These are phyloP conservation scores for Gymnopithys bicolor DNA, from an alignment of 2,797 vertebrate species.

Conservation along the genomic window DNA sequence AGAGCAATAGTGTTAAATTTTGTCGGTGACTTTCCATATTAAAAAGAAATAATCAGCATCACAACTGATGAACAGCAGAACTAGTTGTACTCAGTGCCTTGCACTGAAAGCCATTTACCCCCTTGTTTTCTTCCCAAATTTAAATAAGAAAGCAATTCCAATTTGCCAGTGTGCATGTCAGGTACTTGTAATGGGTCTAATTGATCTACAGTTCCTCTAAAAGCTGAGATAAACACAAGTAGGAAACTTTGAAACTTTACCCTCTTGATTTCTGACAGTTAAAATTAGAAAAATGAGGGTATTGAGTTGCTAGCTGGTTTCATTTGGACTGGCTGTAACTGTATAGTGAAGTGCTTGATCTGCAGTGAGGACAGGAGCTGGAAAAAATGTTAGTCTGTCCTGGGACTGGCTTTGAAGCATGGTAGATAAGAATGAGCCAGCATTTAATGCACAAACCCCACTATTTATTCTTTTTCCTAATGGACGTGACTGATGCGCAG, in stretches of 20 bases:
- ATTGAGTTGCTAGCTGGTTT: conserved; percentile 16
- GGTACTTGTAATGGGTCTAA: not conserved
- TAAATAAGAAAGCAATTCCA: not conserved
- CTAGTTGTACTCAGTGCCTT: not conserved
- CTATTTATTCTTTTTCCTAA: not conserved
- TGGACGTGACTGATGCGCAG: not conserved
- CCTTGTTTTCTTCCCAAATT: not conserved
- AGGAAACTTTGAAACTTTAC: conserved; percentile 25
- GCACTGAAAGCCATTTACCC: not conserved
- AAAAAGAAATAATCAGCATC: not conserved
- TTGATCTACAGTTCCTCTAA: not conserved
- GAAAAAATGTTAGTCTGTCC: not conserved
- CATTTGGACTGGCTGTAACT: not conserved
- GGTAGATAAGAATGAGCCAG: not conserved
- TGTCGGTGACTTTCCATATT: not conserved
- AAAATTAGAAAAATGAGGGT: conserved; percentile 44
- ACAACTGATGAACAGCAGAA: not conserved
- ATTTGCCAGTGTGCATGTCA: not conserved
- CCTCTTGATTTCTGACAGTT: conserved; percentile 28
- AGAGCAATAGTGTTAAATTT: not conserved
- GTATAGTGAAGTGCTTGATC: not conserved
- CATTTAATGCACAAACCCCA: not conserved
- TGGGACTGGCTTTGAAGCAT: not conserved
- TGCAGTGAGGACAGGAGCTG: not conserved
- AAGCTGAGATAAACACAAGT: not conserved